These are phyloP conservation scores for Philonicus albiceps DNA, from an alignment of 2,888 invertebrate species.

Conservation along the genomic window DNA sequence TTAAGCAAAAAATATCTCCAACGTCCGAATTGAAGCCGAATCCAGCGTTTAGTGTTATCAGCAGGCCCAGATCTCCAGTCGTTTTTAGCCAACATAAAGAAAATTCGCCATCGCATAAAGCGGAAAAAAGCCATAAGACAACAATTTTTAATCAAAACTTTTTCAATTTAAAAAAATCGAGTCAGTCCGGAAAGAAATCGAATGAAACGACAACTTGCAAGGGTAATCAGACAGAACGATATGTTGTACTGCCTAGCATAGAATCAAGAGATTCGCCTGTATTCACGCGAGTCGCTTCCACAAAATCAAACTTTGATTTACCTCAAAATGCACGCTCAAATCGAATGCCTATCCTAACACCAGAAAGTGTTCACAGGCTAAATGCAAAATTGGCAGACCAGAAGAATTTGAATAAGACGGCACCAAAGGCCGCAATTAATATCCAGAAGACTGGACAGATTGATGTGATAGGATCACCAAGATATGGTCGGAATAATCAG, in stretches of 20 bases:
- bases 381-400: constrained; percentile 55
- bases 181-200: constrained; percentile 35
- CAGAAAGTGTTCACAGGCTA: constrained; percentile 60
- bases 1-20: constrained; percentile 50
- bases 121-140: neutral
- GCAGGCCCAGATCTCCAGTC: neutral
- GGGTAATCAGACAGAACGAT: constrained; percentile 35
- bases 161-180: constrained; percentile 48
- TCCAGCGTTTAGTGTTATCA: constrained; percentile 43
- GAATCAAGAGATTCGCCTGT: neutral
- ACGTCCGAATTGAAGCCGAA: constrained; percentile 49
- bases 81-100: neutral
- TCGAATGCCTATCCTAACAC: constrained; percentile 59
- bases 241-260: neutral
- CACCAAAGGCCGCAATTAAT: neutral
- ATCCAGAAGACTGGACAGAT: neutral
- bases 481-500: neutral
- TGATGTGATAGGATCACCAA: neutral
- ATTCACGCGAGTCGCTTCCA: neutral
- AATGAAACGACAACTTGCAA: neutral
- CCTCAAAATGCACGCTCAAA: constrained; percentile 50
- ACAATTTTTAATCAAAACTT: constrained; percentile 48
- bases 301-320: constrained; percentile 26
- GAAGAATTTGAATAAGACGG: constrained; percentile 10
- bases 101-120: neutral